These are phyloP conservation scores for Meteorus colon DNA, from an alignment of 2,888 invertebrate species.

Conservation along the genomic window DNA sequence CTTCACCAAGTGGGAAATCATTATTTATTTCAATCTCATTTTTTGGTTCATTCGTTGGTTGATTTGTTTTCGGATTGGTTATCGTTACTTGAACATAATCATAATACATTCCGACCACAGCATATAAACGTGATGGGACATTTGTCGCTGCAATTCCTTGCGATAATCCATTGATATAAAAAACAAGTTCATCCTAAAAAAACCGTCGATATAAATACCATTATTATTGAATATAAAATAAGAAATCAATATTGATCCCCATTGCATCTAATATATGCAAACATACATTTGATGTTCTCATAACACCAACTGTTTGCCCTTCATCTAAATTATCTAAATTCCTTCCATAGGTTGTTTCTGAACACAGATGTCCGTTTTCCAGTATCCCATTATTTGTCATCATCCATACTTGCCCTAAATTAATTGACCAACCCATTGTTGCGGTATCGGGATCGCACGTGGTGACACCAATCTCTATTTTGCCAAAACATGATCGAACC, in stretches of 20 bases:
- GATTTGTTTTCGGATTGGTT: slow-evolving; percentile 69
- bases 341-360: slow-evolving; percentile 87
- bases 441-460: slow-evolving; percentile 81
- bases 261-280: background rate
- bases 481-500: slow-evolving; percentile 88
- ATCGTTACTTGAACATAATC: slow-evolving; percentile 87
- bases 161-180: slow-evolving; percentile 91
- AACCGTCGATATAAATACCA: background rate
- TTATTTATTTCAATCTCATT: slow-evolving; percentile 67
- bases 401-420: slow-evolving; percentile 90
- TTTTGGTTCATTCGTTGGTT: slow-evolving; percentile 57
- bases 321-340: slow-evolving; percentile 88
- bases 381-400: slow-evolving; percentile 91
- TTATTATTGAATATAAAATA: background rate
- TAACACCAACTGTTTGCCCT: slow-evolving; percentile 89
- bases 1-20: slow-evolving; percentile 63
- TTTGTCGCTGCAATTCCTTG: slow-evolving; percentile 90
- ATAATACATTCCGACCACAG: slow-evolving; percentile 87
- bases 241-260: background rate
- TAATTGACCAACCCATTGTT: slow-evolving; percentile 85
- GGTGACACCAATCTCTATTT: slow-evolving; percentile 85
- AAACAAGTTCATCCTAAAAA: slow-evolving; percentile 85
- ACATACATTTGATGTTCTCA: slow-evolving; percentile 83
- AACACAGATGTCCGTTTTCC: slow-evolving; percentile 86
- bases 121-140: slow-evolving; percentile 84